These are phyloP conservation scores for Ceryle rudis DNA, from an alignment of 2,797 vertebrate species.

Conservation along the genomic window DNA sequence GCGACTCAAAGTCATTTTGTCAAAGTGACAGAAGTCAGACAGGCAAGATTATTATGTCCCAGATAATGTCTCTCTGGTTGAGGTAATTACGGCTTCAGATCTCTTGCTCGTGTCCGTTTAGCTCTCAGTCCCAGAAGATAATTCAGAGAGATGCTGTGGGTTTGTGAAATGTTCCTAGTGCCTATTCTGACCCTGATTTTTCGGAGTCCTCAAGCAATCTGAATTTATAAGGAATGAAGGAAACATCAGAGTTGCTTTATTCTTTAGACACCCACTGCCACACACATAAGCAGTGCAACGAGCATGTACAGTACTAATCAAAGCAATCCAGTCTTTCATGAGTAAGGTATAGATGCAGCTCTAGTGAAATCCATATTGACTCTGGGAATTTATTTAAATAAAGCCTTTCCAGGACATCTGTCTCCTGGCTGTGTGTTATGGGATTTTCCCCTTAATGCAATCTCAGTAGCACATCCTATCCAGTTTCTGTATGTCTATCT, in stretches of 20 bases:
- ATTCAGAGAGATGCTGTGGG: not conserved
- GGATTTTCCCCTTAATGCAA: not conserved
- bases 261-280: not conserved
- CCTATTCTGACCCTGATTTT: conserved; percentile 36
- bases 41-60: conserved; percentile 49
- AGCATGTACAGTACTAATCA: not conserved
- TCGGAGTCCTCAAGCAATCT: not conserved
- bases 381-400: not conserved
- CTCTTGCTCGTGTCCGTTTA: conserved; percentile 21
- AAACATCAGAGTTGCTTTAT: not conserved
- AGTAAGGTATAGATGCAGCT: not conserved
- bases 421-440: not conserved
- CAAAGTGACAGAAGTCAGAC: conserved; percentile 49
- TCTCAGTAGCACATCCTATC: not conserved
- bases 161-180: not conserved
- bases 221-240: not conserved
- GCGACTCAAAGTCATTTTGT: conserved; percentile 58
- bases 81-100: conserved; percentile 55
- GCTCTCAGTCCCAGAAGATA: conserved; percentile 33
- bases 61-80: conserved; percentile 40
- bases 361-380: not conserved
- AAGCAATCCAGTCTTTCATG: not conserved
- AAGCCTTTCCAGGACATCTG: not conserved
- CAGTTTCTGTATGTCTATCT: not conserved
- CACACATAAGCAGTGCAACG: not conserved